Evolutionary conservation across 2,888 invertebrate genomes (phyloP).

Genomic region (Leptopterna dolabrata): DNA sequence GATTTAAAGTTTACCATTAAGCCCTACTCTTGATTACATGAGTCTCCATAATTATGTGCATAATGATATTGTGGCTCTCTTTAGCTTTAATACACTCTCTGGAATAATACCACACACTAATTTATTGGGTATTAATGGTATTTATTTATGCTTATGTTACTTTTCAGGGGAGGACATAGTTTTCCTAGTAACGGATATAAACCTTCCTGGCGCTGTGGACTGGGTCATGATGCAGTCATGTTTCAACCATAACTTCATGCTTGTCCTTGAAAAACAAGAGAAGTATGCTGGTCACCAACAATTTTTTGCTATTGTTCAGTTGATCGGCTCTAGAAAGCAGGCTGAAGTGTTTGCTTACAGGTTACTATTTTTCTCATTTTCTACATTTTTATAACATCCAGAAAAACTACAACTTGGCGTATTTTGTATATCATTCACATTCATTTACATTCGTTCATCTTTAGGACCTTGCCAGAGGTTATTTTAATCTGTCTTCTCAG

Average conservation of each 20-base stretch:
- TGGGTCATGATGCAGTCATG: constrained; percentile 99
- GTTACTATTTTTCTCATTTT: constrained; percentile 67
- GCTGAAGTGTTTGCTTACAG: constrained; percentile 98
- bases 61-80: too few relatives aligned
- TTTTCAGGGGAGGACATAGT: constrained; percentile 94
- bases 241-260: constrained; percentile 99
- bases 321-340: constrained; percentile 98
- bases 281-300: constrained; percentile 97
- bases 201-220: constrained; percentile 98
- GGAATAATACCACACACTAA: too few relatives aligned
- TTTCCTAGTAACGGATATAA: constrained; percentile 98
- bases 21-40: too few relatives aligned
- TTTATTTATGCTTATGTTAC: too few relatives aligned
- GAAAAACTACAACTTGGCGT: not conserved
- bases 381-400: not conserved
- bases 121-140: too few relatives aligned
- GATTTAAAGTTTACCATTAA: too few relatives aligned
- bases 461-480: too few relatives aligned
- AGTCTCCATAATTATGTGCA: too few relatives aligned
- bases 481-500: too few relatives aligned
- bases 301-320: constrained; percentile 97
- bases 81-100: too few relatives aligned
- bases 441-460: too few relatives aligned
- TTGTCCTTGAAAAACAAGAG: constrained; percentile 98
- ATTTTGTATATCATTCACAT: too few relatives aligned